A percentile compares a stretch with the other conserved stretches of the same genome.
Conservation (phyloP, 1,140 invertebrate genomes). For the Aplysia californica region DNA sequence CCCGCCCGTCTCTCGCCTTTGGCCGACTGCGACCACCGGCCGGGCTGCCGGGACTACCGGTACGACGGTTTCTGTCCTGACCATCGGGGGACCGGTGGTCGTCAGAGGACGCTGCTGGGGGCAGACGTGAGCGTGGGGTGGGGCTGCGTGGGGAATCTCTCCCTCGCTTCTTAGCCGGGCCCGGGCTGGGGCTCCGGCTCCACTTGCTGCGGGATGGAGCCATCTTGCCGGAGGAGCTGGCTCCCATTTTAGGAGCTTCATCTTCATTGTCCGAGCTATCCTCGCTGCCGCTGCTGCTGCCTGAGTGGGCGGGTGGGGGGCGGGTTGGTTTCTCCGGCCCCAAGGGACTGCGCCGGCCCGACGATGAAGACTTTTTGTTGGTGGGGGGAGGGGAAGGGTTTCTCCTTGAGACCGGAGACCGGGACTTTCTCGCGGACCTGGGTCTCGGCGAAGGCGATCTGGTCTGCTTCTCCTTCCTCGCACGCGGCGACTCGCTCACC, state of each 20-base stretch:
- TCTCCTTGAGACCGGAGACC: too few species aligned
- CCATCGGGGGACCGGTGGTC: not conserved
- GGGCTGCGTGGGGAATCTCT: slow-evolving; percentile 1
- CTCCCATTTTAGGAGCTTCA: slow-evolving; percentile 6
- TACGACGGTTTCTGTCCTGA: not conserved
- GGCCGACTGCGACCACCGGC: not conserved
- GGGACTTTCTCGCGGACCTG: too few species aligned
- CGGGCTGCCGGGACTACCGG: too few species aligned
- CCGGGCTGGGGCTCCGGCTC: not conserved
- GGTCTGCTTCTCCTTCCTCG: too few species aligned
- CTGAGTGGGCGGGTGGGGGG: not conserved
- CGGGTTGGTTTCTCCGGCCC: too few species aligned
- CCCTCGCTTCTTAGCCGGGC: not conserved
- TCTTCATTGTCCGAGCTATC: slow-evolving; percentile 24
- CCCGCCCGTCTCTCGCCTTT: not conserved
- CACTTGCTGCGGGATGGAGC: slow-evolving; percentile 13
- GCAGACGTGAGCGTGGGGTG: not conserved
- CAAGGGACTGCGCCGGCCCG: too few species aligned
- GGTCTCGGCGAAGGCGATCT: too few species aligned
- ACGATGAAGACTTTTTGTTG: too few species aligned
- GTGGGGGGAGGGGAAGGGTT: too few species aligned
- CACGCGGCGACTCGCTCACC: too few species aligned
- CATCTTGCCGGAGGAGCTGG: not conserved
- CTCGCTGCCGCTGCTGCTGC: slow-evolving; percentile 20
- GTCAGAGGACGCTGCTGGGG: too few species aligned